Percentiles rank a stretch among this genome's conserved stretches.
Evolutionary conservation across 2,113 vertebrate species (phyloP).

Genomic region (Puma concolor): DNA sequence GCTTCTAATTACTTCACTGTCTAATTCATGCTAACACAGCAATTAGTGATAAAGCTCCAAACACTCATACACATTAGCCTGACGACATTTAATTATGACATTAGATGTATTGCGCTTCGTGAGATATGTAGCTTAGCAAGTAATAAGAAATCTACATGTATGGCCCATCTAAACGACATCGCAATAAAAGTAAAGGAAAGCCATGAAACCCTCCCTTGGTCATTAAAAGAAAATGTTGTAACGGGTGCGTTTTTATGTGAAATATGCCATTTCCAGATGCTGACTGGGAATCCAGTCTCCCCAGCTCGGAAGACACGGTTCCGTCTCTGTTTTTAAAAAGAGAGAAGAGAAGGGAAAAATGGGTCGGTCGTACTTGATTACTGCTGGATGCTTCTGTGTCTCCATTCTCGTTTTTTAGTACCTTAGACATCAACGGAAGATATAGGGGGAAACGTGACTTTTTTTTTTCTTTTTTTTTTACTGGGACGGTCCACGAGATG

Average conservation of each 20-base stretch:
- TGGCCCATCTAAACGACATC: conserved; percentile 68
- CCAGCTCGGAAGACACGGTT: conserved; percentile 31
- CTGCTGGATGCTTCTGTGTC: neutral
- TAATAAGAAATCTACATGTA: conserved; percentile 79
- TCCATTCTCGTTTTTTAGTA: neutral
- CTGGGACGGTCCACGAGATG: conserved; percentile 67
- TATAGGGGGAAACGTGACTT: conserved; percentile 72
- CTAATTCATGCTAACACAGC: conserved; percentile 80
- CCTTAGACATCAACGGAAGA: conserved; percentile 76
- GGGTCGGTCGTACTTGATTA: neutral
- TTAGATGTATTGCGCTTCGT: conserved; percentile 68
- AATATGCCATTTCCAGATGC: conserved; percentile 70
- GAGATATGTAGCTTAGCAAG: conserved; percentile 78
- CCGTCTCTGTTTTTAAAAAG: neutral
- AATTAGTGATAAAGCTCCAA: conserved; percentile 85
- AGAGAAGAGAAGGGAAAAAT: neutral
- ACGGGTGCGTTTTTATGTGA: conserved; percentile 71
- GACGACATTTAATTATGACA: conserved; percentile 85
- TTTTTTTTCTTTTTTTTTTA: conserved; percentile 78
- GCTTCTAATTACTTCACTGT: conserved; percentile 80
- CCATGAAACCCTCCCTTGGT: conserved; percentile 72
- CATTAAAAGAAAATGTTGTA: conserved; percentile 79
- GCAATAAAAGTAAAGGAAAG: conserved; percentile 77
- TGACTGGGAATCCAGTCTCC: conserved; percentile 27
- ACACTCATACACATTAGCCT: conserved; percentile 80